Evolutionary conservation across 2,888 invertebrate species (phyloP).

Genomic region (Watsonalla binaria): DNA sequence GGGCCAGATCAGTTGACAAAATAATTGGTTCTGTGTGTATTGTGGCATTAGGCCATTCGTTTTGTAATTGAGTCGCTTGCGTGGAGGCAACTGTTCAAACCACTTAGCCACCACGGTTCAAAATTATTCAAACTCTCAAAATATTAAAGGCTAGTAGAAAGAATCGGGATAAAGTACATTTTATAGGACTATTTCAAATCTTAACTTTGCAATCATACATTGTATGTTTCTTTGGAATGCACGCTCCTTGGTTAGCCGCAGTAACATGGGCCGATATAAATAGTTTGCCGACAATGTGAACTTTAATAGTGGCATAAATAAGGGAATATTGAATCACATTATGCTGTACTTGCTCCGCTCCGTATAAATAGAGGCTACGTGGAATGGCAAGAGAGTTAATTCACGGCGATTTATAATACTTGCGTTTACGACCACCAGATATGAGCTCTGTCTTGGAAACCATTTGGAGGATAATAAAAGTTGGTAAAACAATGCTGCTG

Average conservation of each 20-base stretch:
- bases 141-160: too few relatives aligned
- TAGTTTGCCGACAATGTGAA: constrained; percentile 27
- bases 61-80: too few relatives aligned
- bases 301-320: constrained; percentile 42
- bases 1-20: too few relatives aligned
- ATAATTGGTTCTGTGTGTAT: too few relatives aligned
- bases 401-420: constrained; percentile 60
- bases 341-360: constrained; percentile 27
- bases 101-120: too few relatives aligned
- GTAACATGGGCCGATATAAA: constrained; percentile 1
- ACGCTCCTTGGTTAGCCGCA: not conserved
- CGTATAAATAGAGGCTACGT: constrained; percentile 35
- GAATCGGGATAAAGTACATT: too few relatives aligned
- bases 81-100: too few relatives aligned
- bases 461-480: constrained; percentile 6
- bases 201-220: not conserved
- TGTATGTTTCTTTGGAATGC: not conserved
- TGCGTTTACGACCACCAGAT: constrained; percentile 31
- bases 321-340: constrained; percentile 32
- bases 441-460: constrained; percentile 43
- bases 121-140: too few relatives aligned
- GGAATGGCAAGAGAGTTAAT: constrained; percentile 57
- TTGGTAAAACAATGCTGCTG: not conserved
- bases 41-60: too few relatives aligned
- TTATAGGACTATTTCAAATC: too few relatives aligned